Base-by-base conservation (phyloP, 2,113 vertebrate genomes). In the Phrynosoma blainvillii region DNA sequence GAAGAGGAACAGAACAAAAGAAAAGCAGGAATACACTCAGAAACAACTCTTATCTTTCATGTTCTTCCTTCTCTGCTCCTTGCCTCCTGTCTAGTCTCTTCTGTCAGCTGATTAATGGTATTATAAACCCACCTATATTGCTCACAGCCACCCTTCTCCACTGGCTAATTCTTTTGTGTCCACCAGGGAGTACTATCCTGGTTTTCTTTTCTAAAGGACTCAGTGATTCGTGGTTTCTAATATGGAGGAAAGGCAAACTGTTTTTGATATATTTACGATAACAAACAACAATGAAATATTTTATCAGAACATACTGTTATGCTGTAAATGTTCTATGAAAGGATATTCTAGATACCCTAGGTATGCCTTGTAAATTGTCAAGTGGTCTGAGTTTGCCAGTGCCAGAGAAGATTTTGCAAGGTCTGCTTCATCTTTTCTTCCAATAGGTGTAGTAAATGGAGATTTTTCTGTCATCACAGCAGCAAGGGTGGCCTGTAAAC, bases 381-480 rank as follows among this genome's bases (percentile, higher is more conserved):
- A 95, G 84, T 99, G 99, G 93, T 99, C 99, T 0, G 99, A 99
- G 95, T 97, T 98, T 30, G 98, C 97, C 54, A 98, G 47, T n/a
- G 98, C 97, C 90, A 99, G 95, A 18, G 98, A 95, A 7, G 97
- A 97, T 95, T 98, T 99, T 78, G 98, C 98, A 95, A 99, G 96
- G 94, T 99, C 98, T 79, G 99, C 99, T 95, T 99, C 98, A 80
- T 99, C 98, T 94, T 98, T 99, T 91, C 97, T 97, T 91, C 98
- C 98, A 96, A 99, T 98, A 2, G 99, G 99, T 32, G 98, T 99
- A 73, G 97, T 97, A 93, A 99, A 99, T 0, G 99, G 99, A 32
- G 99, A 99, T 91, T 99, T 99, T 95, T 99, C 98, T 5, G 98
- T 97, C 96, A 99, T 99, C 80, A 99, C 98, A 36, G 99, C 99